These are phyloP conservation scores for Brachyalestes nurse DNA, from an alignment of 2,797 vertebrate species.

Conservation along the genomic window DNA sequence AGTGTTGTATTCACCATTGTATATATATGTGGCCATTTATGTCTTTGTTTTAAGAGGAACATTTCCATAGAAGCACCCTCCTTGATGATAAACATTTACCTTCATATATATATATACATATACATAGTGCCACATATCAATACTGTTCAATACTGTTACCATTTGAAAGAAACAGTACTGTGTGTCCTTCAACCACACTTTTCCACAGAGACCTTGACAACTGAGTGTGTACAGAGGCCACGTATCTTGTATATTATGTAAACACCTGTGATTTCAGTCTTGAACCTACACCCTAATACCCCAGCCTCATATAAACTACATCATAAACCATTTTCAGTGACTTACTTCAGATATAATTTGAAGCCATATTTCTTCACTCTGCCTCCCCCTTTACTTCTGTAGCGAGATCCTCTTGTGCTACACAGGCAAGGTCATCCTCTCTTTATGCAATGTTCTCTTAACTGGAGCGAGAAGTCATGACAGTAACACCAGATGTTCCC, in stretches of 20 bases:
- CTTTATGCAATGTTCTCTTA: slow-evolving; percentile 13
- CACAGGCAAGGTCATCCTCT: not conserved
- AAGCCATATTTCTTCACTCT: not conserved
- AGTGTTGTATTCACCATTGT: no score
- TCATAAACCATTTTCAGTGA: not conserved
- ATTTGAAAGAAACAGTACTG: no score
- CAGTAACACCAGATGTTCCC: slow-evolving; percentile 18
- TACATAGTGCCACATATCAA: no score
- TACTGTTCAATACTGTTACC: no score
- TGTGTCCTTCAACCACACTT: no score
- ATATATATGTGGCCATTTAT: no score
- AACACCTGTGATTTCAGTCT: not conserved
- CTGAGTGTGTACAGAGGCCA: no score
- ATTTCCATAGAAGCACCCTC: no score
- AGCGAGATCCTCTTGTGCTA: not conserved
- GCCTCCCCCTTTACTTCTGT: not conserved
- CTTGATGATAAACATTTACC: no score
- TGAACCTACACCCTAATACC: not conserved
- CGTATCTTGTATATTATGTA: not conserved
- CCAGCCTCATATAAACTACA: not conserved
- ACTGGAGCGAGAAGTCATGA: slow-evolving; percentile 12
- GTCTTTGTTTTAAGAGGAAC: no score
- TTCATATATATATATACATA: no score
- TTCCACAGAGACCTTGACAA: not conserved
- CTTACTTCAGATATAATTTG: not conserved